A percentile compares a stretch with the other conserved stretches of the same genome.
Conservation (phyloP, 2,113 vertebrate species). For the Pimephales promelas region DNA sequence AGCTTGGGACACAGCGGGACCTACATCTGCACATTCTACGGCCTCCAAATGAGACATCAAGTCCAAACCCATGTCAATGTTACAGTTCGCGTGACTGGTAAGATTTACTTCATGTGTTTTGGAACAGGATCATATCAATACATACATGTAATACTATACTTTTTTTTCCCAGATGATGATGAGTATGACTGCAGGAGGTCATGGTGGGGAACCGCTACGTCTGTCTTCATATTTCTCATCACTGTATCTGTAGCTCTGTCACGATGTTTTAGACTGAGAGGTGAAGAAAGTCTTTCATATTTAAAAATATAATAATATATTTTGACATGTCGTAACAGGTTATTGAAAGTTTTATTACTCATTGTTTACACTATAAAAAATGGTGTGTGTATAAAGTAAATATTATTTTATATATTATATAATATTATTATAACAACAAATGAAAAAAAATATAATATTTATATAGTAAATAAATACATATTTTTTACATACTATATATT, state of each 20-base stretch:
- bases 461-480: no score
- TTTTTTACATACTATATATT: no score
- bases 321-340: no score
- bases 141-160: not conserved
- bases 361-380: no score
- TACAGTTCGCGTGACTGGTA: slow-evolving; percentile 64
- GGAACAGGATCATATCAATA: not conserved
- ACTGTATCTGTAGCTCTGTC: slow-evolving; percentile 66
- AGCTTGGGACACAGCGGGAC: slow-evolving; percentile 64
- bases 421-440: no score
- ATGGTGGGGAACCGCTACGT: slow-evolving; percentile 74
- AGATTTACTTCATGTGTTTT: not conserved
- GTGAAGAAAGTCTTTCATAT: slow-evolving; percentile 50
- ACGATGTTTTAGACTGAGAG: slow-evolving; percentile 67
- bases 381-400: no score
- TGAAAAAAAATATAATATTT: no score
- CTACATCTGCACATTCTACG: slow-evolving; percentile 71
- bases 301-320: no score
- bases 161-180: slow-evolving; percentile 62
- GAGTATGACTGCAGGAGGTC: slow-evolving; percentile 63
- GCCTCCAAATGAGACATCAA: slow-evolving; percentile 64
- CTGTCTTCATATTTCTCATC: slow-evolving; percentile 70
- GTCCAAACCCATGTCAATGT: slow-evolving; percentile 72
- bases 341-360: no score
- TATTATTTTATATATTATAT: no score